Conservation (phyloP, 2,113 vertebrate species). For the Thymallus thymallus region DNA sequence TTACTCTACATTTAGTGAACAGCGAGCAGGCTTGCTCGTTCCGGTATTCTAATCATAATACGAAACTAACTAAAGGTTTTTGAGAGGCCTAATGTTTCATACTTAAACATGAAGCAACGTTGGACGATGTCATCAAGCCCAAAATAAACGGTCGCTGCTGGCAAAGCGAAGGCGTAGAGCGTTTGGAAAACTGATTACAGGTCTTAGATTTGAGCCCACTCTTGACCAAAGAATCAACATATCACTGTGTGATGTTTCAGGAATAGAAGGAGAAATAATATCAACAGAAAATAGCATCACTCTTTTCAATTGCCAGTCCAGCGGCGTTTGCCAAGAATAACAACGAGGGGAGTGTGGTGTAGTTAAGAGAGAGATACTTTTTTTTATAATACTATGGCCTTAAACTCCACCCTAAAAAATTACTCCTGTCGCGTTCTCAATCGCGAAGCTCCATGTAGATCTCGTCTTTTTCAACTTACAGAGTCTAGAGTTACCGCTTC, state of each 20-base stretch:
- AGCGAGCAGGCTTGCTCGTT: constrained; percentile 14
- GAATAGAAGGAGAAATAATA: constrained; percentile 47
- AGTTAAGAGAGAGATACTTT: constrained; percentile 47
- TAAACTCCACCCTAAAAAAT: constrained; percentile 56
- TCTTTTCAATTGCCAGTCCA: constrained; percentile 56
- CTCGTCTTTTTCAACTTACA: constrained; percentile 30
- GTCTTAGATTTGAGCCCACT: constrained; percentile 59
- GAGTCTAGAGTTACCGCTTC: constrained; percentile 21
- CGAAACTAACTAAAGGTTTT: constrained; percentile 14
- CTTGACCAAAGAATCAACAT: constrained; percentile 64
- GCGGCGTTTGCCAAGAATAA: constrained; percentile 62
- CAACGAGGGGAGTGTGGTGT: constrained; percentile 53
- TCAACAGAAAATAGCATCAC: constrained; percentile 64
- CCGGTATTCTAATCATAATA: constrained; percentile 28
- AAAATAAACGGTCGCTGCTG: constrained; percentile 56
- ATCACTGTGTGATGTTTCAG: constrained; percentile 62
- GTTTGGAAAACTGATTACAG: constrained; percentile 70
- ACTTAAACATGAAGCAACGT: constrained; percentile 42
- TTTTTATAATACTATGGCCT: too few species aligned
- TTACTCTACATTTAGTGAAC: constrained; percentile 14
- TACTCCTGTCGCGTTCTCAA: neutral
- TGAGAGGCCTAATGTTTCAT: constrained; percentile 36
- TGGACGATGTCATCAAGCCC: constrained; percentile 59
- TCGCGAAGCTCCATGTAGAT: constrained; percentile 7
- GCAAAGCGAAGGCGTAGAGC: constrained; percentile 48